Base-by-base conservation (phyloP, 2,797 vertebrate species). In the Enteromius radiatus region DNA sequence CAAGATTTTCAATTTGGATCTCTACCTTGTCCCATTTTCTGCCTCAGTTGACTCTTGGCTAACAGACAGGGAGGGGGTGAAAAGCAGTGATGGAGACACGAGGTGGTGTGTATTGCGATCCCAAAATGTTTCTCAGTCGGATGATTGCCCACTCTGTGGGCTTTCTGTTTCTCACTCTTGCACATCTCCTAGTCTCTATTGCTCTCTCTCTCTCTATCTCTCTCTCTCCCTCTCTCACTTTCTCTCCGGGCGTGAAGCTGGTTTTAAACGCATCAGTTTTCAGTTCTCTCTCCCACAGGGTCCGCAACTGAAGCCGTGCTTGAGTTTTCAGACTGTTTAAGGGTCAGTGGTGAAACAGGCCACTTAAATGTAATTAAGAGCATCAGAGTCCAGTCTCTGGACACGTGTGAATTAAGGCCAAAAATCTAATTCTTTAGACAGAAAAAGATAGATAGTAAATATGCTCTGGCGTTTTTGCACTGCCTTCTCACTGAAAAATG, bases 401-500 rank as follows among this genome's bases (percentile, higher is more conserved):
- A 31, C 56, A 28, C 43, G 49, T 76, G 59, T 68, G 21, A 6
- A 68, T 85, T 54, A 80, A 68, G 85, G 83, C 15, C 45, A 74
- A 54, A 26, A 47, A 17, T 56, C 78, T 19, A 71, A 64, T 3
- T n/a, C n/a, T n/a, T 78, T 76, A 45, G 81, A 59, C 59, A 77
- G 83, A 73, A 52, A 78, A 61, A 61, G 56, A 77, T 80, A 28
- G 63, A 65, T 33, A 65, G 36, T 78, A 45, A 80, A 84, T 75
- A 59, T 70, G 67, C 31, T 63, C 49, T 49, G 38, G 52, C 59
- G 5, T 87, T 67, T 85, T 93, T 95, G 92, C 94, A 94, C 94
- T 95, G 95, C 95, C 95, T 95, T 95, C 94, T 95, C 94, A 91
- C 91, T 92, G 85, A 92, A 92, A 87, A 86, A 82, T 59, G 59